Base-by-base conservation (phyloP, 2,113 vertebrate genomes). In the Dinomys branickii region DNA sequence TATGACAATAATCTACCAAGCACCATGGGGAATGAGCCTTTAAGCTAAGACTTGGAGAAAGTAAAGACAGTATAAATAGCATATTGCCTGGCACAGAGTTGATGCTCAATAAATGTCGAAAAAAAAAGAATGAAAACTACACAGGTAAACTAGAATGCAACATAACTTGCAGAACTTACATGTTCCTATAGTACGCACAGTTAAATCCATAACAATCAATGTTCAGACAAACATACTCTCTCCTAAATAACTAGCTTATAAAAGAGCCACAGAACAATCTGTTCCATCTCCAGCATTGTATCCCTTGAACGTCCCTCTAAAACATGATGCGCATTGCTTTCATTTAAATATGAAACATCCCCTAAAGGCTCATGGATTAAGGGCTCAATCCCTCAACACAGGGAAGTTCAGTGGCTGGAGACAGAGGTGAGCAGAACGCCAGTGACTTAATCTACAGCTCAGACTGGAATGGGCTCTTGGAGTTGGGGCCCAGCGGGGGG, bases 161-260 rank as follows among this genome's bases (percentile, higher is more conserved):
- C 28, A 52, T 0, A 30, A 89, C 35, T 69, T 35, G 20, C 11
- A 50, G 30, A 58, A 67, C 20, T 81, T 90, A 30, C 38, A 78
- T 5, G 0, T 52, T 33, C 50, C 52, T 75, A 1, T 1, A 28
- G 22, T 33, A 8, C 8, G 28, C 0, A 54, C 35, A 54, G 38
- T 88, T 24, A 63, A 54, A 73, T 16, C 12, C 22, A 35, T 0
- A 44, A 35, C 28, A 58, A 73, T 5, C 35, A 16, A 54, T 13
- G 38, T 16, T 91, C 83, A 75, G 52, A 12, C 14, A 61, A 88
- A 47, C 8, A 63, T 26, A 69, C 30, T 38, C 71, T 56, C 33
- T 85, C 22, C 65, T 80, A 80, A 19, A 19, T 30, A 77, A 44
- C 1, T 63, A 26, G 59, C 50, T 92, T 63, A 86, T 33, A 58